Evolutionary conservation across 1,140 invertebrate genomes (phyloP).

Genomic region (Cyrtorhinus lividipennis): DNA sequence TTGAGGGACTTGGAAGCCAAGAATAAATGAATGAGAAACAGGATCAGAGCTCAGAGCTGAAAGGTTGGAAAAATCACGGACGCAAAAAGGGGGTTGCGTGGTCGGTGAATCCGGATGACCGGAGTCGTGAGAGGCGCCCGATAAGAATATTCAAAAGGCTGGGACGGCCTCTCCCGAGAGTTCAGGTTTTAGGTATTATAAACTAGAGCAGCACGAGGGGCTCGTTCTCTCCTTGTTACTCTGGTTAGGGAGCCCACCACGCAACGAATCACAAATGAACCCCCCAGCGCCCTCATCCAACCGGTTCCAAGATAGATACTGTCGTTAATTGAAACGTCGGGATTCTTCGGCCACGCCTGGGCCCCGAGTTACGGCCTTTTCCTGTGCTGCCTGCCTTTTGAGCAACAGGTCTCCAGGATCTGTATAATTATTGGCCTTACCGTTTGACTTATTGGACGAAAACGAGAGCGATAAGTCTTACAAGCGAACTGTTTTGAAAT

Average conservation of each 20-base stretch:
- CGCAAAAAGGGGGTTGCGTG: background rate
- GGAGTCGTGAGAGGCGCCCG: background rate
- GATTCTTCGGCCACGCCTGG: background rate
- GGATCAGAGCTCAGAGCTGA: no score
- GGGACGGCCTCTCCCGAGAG: background rate
- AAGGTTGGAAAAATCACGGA: no score
- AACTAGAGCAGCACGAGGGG: background rate
- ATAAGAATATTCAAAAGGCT: background rate
- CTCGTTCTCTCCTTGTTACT: background rate
- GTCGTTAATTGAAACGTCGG: slow-evolving; percentile 7
- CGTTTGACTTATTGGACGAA: background rate
- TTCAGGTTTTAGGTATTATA: slow-evolving; percentile 14
- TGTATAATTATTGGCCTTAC: background rate
- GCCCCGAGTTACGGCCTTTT: background rate
- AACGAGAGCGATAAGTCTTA: background rate
- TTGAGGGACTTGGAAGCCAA: no score
- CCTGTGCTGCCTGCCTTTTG: background rate
- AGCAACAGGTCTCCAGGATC: background rate
- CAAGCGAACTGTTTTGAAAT: background rate
- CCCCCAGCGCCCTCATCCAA: background rate
- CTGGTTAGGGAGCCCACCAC: background rate
- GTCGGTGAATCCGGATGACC: background rate
- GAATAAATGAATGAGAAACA: no score
- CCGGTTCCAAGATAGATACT: background rate
- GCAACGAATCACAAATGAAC: slow-evolving; percentile 14